phyloP scores from a whole-genome alignment of 64 coral and sea anemone species.

The Exaiptasia diaphana region DNA sequence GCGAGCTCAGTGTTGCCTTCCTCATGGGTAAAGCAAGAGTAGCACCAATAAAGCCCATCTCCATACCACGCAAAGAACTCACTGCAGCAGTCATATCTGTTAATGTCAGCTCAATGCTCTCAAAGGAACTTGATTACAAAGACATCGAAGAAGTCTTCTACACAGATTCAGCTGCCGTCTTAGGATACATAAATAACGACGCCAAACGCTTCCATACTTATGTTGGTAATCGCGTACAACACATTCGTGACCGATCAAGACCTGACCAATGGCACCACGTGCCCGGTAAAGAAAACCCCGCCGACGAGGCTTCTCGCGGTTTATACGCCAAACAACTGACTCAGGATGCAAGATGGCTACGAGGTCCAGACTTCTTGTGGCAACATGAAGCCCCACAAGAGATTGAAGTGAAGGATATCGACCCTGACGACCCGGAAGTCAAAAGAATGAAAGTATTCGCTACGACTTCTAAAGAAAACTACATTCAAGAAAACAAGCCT shows the following conservation, averaged over 20 bases:
- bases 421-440: not conserved
- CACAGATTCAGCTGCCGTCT: not conserved
- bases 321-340: not conserved
- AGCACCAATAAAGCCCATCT: not conserved
- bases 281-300: not conserved
- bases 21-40: constrained; percentile 28
- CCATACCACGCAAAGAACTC: constrained; percentile 2
- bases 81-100: constrained; percentile 1
- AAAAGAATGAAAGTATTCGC: not conserved
- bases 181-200: not conserved
- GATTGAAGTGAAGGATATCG: not conserved
- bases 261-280: not conserved
- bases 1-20: not conserved
- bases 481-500: not conserved
- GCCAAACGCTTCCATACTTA: not conserved
- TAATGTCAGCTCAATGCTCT: not conserved
- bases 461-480: not conserved
- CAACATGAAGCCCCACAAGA: not conserved
- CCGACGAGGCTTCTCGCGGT: not conserved
- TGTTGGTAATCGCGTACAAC: not conserved
- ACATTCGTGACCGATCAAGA: not conserved
- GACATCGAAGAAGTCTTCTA: constrained; percentile 2
- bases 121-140: not conserved
- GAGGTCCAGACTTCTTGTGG: not conserved
- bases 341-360: not conserved